A percentile compares a stretch with the other conserved stretches of the same genome.
These are phyloP conservation scores for Diabrotica virgifera DNA, from an alignment of 1,140 invertebrate genomes.

Conservation along the genomic window DNA sequence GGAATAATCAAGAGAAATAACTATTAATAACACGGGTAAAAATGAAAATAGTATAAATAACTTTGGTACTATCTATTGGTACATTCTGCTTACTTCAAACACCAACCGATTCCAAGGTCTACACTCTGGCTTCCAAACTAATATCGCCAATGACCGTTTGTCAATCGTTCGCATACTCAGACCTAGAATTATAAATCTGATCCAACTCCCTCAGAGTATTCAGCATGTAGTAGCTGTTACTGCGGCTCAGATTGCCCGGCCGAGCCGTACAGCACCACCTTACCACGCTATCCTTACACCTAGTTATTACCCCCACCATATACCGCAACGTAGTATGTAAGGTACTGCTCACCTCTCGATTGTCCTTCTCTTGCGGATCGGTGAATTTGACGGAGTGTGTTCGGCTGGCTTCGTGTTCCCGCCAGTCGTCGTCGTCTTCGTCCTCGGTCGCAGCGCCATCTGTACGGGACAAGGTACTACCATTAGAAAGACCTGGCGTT, in stretches of 20 bases:
- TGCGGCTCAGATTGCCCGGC: constrained; percentile 20
- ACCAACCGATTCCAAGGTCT: too few relatives aligned
- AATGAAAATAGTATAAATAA: too few relatives aligned
- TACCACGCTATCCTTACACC: constrained; percentile 11
- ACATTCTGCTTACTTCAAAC: too few relatives aligned
- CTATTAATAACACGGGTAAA: too few relatives aligned
- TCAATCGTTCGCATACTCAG: neutral
- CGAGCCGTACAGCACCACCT: constrained; percentile 26
- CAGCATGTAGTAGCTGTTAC: constrained; percentile 38
- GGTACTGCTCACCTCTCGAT: constrained; percentile 64
- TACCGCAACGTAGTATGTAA: constrained; percentile 7
- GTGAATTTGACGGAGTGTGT: constrained; percentile 88
- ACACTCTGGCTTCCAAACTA: too few relatives aligned
- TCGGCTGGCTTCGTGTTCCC: constrained; percentile 74
- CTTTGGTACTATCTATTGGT: too few relatives aligned
- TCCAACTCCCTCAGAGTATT: constrained; percentile 32
- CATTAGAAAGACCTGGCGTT: constrained; percentile 43
- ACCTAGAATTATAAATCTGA: constrained; percentile 20
- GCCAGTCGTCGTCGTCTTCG: constrained; percentile 70
- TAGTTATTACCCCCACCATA: constrained; percentile 10
- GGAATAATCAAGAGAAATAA: too few relatives aligned
- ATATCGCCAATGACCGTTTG: neutral
- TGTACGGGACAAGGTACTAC: constrained; percentile 37
- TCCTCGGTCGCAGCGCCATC: constrained; percentile 53
- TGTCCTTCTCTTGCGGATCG: constrained; percentile 70